Evolutionary conservation across 2,888 invertebrate genomes (phyloP).

Genomic region (Troides helena): DNA sequence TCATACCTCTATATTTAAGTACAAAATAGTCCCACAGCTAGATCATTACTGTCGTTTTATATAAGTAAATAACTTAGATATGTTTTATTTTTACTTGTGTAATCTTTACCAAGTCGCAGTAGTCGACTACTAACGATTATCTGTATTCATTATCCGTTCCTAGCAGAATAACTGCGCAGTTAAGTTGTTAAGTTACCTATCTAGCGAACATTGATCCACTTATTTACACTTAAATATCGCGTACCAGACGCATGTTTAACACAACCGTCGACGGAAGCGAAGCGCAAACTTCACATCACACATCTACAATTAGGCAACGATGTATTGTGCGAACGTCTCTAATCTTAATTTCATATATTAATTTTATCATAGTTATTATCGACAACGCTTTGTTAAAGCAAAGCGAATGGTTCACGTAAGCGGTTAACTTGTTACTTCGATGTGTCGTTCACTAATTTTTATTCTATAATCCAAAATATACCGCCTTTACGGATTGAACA

Average conservation of each 20-base stretch:
- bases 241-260: constrained; percentile 25
- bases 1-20: constrained; percentile 12
- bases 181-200: constrained; percentile 18
- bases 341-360: neutral
- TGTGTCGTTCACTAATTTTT: neutral
- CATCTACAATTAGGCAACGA: constrained; percentile 1
- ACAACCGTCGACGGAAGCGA: constrained; percentile 24
- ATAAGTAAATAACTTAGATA: constrained; percentile 19
- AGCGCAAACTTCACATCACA: constrained; percentile 16
- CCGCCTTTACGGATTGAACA: neutral
- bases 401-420: constrained; percentile 13
- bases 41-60: constrained; percentile 9
- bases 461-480: neutral
- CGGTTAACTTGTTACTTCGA: constrained; percentile 11
- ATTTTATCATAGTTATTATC: constrained; percentile 5
- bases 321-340: neutral
- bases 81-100: constrained; percentile 7
- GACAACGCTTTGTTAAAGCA: constrained; percentile 7
- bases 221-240: constrained; percentile 22
- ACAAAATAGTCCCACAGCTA: constrained; percentile 27
- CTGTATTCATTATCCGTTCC: constrained; percentile 10
- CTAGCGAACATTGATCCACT: constrained; percentile 20
- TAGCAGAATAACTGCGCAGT: constrained; percentile 3
- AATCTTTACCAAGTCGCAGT: neutral
- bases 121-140: neutral